phyloP scores from a whole-genome alignment of 2,113 vertebrate species.

The Lanius ludovicianus region DNA sequence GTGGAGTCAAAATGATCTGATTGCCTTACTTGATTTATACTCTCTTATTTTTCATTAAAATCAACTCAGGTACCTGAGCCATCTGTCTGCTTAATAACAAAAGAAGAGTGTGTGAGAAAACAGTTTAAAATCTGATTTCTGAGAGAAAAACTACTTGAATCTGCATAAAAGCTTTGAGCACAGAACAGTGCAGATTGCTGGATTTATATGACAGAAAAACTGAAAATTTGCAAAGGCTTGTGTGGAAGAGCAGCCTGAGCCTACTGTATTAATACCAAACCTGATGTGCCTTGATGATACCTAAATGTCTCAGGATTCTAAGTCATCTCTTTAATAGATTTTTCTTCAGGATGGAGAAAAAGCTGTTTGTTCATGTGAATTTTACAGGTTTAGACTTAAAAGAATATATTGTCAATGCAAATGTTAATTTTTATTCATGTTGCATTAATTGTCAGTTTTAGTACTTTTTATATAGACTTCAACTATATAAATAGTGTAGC shows the following conservation, averaged over 20 bases:
- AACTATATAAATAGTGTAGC: background rate
- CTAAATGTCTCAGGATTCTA: background rate
- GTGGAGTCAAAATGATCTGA: background rate
- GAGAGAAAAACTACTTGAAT: background rate
- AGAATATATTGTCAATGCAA: background rate
- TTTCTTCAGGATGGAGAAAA: background rate
- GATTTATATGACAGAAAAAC: background rate
- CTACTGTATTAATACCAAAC: background rate
- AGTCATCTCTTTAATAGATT: background rate
- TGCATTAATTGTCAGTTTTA: background rate
- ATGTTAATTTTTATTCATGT: background rate
- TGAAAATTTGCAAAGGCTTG: background rate
- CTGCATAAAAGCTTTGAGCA: background rate
- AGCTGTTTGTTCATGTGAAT: background rate
- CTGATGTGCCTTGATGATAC: background rate
- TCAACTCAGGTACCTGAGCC: constrained; percentile 22
- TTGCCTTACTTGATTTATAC: background rate
- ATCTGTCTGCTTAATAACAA: background rate
- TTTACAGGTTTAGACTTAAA: background rate
- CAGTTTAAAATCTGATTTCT: constrained; percentile 16
- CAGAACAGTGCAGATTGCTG: background rate
- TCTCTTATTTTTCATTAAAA: constrained; percentile 17
- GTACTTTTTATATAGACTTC: background rate
- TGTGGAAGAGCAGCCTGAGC: background rate
- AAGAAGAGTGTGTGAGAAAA: constrained; percentile 11